Base-by-base conservation (phyloP, 2,113 vertebrate species). In the Phaethon lepturus region DNA sequence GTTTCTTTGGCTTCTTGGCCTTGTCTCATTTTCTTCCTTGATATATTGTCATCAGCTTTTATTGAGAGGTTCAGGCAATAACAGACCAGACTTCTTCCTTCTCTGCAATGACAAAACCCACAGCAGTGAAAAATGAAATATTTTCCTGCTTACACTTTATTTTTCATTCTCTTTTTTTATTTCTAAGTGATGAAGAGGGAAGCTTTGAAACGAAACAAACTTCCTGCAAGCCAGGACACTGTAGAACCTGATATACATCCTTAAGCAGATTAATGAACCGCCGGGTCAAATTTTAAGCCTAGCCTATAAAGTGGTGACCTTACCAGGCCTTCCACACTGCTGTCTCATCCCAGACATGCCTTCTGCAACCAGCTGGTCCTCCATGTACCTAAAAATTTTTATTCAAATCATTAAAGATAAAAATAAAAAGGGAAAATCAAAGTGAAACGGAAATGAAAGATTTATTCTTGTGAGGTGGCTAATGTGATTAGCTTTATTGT, bases 361-460 rank as follows among this genome's bases (percentile, higher is more conserved):
- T 79, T 90, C 52, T 44, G 47, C 42, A 85, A 25, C 17, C 31
- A 69, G 22, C 62, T 59, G 35, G n/a, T 67, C 33, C 33, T 33
- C 26, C n/a, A 87, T 15, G 3, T 18, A 63, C 40, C 29, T 82
- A n/a, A 31, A 26, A 1, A 33, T 33, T 64, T 73, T 50, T 59
- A 66, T 62, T 80, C 59, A 68, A 83, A 62, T n/a, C 10, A 40
- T 50, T 74, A 53, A 69, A 73, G 52, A 72, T 55, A 45, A 95
- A 93, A 96, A 88, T 31, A 67, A 95, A 94, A 90, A 79, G 25
- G 33, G 40, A 73, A 90, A 96, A 95, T 97, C 91, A 94, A 94
- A 97, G 91, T 17, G 47, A 74, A 91, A 64, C 31, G 35, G 68
- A 88, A 95, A 88, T 83, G 79, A 83, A 96, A 94, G 79, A 63